Conservation (phyloP, 2,888 invertebrate genomes). For the Plagiodera versicolora region DNA sequence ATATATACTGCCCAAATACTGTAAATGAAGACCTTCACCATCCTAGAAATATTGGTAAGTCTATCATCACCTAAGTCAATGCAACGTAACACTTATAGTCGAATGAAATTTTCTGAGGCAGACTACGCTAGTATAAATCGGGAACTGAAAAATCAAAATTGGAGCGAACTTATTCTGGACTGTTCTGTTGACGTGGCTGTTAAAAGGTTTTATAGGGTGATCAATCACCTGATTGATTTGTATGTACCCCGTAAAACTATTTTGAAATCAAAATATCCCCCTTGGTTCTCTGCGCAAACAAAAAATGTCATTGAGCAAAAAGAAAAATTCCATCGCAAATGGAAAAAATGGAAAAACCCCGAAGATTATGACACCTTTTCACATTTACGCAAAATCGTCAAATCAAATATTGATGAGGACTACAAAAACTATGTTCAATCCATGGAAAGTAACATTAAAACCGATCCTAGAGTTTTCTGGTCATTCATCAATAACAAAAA, state of each 20-base stretch:
- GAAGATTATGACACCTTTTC: constrained; percentile 1
- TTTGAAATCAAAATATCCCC: not conserved
- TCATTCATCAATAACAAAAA: constrained; percentile 3
- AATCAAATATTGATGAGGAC: not conserved
- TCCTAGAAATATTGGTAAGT: not conserved
- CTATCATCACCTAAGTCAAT: not conserved
- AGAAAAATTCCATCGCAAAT: not conserved
- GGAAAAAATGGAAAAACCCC: no score
- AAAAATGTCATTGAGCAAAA: not conserved
- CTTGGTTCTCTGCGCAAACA: not conserved
- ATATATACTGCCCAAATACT: no score
- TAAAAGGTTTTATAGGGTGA: not conserved
- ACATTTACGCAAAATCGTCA: not conserved
- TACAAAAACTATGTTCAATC: not conserved
- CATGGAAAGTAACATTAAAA: not conserved
- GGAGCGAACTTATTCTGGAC: not conserved
- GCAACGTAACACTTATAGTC: not conserved
- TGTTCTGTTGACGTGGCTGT: not conserved
- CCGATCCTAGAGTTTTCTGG: not conserved
- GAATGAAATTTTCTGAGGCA: not conserved
- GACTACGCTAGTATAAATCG: not conserved
- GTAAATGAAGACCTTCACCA: not conserved
- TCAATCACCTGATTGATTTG: not conserved
- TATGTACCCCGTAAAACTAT: not conserved
- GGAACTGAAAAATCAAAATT: not conserved